Base-by-base conservation (phyloP, 1,140 invertebrate genomes). In the Drosophila kohkoa region DNA sequence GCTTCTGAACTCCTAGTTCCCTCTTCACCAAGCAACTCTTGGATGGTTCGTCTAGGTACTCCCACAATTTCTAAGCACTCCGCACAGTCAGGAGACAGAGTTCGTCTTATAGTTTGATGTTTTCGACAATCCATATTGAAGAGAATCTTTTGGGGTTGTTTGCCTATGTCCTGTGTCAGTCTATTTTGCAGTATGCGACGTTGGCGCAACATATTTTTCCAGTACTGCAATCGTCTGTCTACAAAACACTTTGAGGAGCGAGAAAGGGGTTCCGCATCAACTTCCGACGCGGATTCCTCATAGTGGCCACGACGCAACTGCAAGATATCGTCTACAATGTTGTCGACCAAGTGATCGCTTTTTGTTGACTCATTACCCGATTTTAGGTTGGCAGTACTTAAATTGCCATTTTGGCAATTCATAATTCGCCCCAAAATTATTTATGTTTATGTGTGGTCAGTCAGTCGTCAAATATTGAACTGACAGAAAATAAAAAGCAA, bases 181-280 rank as follows among this genome's bases (percentile, higher is more conserved):
- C 51, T 76, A 0, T 48, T n/a, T 13, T 79, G 73, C 30, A 90
- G 16, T 0, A 49, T 20, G 1, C 79, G 65, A 0, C 90, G 65
- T 5, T 85, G 20, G 1, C 25, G 48, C 3, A 91, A 52, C 74
- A 82, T 73, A 8, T 77, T 54, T 51, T 91, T 91, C 90, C 90
- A 91, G 52, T 91, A 91, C 10, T 80, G 32, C 13, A 91, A 51
- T 5, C 90, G 78, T 5, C 25, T 72, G 35, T 91, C 90, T 6
- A 87, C 79, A 5, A n/a, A 59, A 3, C 43, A 59, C 11, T 30
- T 43, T 32, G 35, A 0, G 0, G 51, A 43, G 4, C 48, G 16
- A 0, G 5, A 2, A 1, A 4, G 11, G 2, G 4, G 1, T 3
- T 10, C 13, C 0, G 60, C 25, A 0, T 45, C 11, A 8, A 51